Conservation (phyloP, 2,113 vertebrate species). For the Smithornis capensis region DNA sequence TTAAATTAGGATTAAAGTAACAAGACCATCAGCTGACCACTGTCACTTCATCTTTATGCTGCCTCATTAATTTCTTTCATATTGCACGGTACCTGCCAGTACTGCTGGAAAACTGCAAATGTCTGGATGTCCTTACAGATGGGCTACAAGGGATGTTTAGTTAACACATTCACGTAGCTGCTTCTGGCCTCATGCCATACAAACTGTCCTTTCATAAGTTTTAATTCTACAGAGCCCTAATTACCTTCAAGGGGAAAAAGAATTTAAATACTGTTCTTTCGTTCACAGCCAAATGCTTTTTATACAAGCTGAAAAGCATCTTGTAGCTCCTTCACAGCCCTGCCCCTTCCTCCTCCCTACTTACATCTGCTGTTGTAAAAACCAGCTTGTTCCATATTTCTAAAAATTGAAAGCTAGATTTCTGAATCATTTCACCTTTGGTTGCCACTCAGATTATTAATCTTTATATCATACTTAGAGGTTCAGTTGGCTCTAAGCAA, state of each 20-base stretch:
- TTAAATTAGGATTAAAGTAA: not conserved
- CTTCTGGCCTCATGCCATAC: not conserved
- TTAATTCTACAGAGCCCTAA: not conserved
- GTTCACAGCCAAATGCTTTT: constrained; percentile 27
- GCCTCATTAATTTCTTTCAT: not conserved
- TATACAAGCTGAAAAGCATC: not conserved
- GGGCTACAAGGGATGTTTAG: not conserved
- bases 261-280: not conserved
- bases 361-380: constrained; percentile 44
- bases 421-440: constrained; percentile 57
- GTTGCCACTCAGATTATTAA: constrained; percentile 32
- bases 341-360: constrained; percentile 18
- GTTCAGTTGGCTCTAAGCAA: constrained; percentile 26
- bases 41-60: not conserved
- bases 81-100: not conserved
- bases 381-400: constrained; percentile 13
- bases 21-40: not conserved
- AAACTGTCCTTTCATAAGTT: not conserved
- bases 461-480: constrained; percentile 18
- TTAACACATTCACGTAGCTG: not conserved
- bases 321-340: constrained; percentile 10
- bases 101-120: not conserved
- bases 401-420: constrained; percentile 26
- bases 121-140: not conserved
- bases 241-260: not conserved